Evolutionary conservation across 2,888 invertebrate species (phyloP).

Genomic region (Anaspis maculata): DNA sequence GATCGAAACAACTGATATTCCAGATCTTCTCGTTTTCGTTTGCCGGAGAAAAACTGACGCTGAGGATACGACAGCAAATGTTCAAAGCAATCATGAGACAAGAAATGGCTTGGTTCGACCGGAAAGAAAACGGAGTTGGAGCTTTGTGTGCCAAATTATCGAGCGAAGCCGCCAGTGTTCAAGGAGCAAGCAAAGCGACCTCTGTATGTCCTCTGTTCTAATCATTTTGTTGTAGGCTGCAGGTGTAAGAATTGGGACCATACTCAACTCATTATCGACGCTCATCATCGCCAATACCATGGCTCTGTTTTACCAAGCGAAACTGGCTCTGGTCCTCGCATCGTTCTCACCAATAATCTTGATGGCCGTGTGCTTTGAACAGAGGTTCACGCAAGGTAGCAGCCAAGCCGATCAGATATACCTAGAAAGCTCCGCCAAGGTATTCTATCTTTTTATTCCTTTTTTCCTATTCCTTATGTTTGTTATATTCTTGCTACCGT

Average conservation of each 20-base stretch:
- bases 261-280: constrained; percentile 62
- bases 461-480: too few species aligned
- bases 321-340: constrained; percentile 60
- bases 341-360: constrained; percentile 63
- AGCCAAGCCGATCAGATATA: constrained; percentile 59
- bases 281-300: constrained; percentile 54
- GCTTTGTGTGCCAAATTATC: constrained; percentile 66
- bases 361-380: constrained; percentile 57
- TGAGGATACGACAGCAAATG: constrained; percentile 57
- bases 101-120: constrained; percentile 69
- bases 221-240: constrained; percentile 52
- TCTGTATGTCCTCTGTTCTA: not conserved
- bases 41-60: constrained; percentile 73
- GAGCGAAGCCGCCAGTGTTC: constrained; percentile 68
- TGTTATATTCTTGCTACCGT: too few species aligned
- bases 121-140: constrained; percentile 64
- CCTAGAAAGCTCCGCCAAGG: constrained; percentile 67
- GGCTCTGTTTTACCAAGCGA: constrained; percentile 61
- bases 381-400: constrained; percentile 55
- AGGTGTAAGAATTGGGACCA: constrained; percentile 66
- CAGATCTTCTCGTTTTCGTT: constrained; percentile 54
- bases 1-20: too few species aligned
- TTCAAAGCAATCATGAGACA: constrained; percentile 62
- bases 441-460: constrained; percentile 25
- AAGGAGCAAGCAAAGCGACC: constrained; percentile 53